phyloP scores from a whole-genome alignment of 2,797 vertebrate species.

The Pipistrellus pygmaeus region DNA sequence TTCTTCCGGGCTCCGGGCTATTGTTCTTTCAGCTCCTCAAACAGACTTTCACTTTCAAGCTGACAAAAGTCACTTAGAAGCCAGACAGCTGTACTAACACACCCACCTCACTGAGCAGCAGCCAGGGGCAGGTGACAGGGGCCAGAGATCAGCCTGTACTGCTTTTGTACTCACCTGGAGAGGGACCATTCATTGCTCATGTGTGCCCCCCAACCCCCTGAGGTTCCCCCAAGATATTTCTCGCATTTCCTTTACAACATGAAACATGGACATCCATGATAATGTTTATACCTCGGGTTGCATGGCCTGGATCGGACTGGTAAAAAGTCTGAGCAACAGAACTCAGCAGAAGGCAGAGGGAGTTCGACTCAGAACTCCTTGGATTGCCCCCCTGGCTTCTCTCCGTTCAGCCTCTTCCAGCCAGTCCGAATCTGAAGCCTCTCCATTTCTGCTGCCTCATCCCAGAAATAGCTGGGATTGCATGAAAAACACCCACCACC shows the following conservation, averaged over 20 bases:
- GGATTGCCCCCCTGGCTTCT: neutral
- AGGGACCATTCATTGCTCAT: neutral
- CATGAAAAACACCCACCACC: slow-evolving; percentile 76
- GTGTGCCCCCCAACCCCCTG: neutral
- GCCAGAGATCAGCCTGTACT: slow-evolving; percentile 65
- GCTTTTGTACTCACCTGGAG: neutral
- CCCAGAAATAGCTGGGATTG: neutral
- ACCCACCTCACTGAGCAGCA: slow-evolving; percentile 82
- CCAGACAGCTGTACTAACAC: slow-evolving; percentile 86
- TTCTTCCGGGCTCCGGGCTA: slow-evolving; percentile 84
- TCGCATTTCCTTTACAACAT: neutral
- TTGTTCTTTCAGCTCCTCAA: slow-evolving; percentile 85
- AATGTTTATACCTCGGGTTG: neutral
- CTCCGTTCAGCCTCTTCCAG: neutral
- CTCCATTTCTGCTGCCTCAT: slow-evolving; percentile 69
- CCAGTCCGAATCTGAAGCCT: slow-evolving; percentile 67
- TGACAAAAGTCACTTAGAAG: slow-evolving; percentile 88
- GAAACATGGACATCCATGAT: fast-evolving
- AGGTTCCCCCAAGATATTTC: neutral
- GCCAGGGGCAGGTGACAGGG: slow-evolving; percentile 84
- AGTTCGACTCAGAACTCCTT: neutral
- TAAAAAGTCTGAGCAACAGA: neutral
- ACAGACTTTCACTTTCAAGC: slow-evolving; percentile 88
- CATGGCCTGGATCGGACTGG: neutral
- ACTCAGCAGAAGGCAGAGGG: neutral